These are phyloP conservation scores for Pachycephala philippinensis DNA, from an alignment of 2,113 vertebrate species.

Conservation along the genomic window DNA sequence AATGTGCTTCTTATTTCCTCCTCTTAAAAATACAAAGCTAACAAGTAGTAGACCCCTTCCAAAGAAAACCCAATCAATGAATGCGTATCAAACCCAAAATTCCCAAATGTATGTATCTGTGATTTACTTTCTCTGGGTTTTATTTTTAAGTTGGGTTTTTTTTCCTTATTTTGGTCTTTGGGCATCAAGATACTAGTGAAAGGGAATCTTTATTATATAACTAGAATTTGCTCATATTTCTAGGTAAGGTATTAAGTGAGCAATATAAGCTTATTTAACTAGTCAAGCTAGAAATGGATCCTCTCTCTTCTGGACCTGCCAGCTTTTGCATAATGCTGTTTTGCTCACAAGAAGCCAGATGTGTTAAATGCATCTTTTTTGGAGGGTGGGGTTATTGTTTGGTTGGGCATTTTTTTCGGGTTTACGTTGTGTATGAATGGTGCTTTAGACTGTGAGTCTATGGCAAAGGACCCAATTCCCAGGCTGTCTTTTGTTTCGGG, in stretches of 20 bases:
- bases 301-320: neutral
- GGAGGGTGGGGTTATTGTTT: neutral
- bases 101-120: neutral
- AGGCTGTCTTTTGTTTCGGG: neutral
- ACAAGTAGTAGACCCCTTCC: neutral
- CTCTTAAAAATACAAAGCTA: neutral
- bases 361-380: neutral
- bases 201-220: neutral
- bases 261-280: neutral
- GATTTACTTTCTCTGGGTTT: neutral
- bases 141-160: accelerated
- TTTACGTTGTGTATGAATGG: neutral
- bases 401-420: neutral
- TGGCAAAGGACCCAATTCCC: neutral
- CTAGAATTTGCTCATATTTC: neutral
- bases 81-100: neutral
- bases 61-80: neutral
- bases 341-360: neutral
- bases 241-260: neutral
- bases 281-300: neutral
- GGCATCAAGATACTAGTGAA: neutral
- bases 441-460: neutral
- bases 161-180: neutral
- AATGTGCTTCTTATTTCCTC: neutral
- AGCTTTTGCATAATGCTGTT: neutral